phyloP scores from a whole-genome alignment of 2,797 vertebrate species.

The Brachyalestes nurse region DNA sequence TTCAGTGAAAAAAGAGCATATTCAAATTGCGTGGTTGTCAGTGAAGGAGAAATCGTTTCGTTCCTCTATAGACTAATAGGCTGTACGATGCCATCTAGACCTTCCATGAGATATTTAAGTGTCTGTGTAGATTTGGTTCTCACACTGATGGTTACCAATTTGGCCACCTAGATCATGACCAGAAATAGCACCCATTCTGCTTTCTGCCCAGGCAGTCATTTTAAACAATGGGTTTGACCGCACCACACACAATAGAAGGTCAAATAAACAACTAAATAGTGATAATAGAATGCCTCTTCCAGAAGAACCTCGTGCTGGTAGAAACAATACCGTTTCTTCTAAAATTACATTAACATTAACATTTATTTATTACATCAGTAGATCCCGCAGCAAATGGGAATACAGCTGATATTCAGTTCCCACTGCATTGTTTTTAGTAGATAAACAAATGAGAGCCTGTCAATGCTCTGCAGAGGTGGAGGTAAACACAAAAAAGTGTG shows the following conservation, averaged over 20 bases:
- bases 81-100: background rate
- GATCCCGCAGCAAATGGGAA: background rate
- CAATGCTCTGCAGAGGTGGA: background rate
- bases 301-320: background rate
- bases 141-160: background rate
- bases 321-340: background rate
- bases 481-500: constrained; percentile 10
- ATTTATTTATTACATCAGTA: background rate
- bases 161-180: constrained; percentile 19
- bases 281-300: background rate
- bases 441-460: constrained; percentile 1
- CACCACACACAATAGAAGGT: constrained; percentile 31
- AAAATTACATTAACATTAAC: constrained; percentile 10
- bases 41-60: background rate
- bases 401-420: background rate
- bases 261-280: constrained; percentile 15
- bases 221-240: constrained; percentile 36
- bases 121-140: background rate
- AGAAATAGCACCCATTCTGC: constrained; percentile 18
- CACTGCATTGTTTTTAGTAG: background rate
- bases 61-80: background rate
- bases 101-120: background rate
- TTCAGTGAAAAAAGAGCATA: background rate
- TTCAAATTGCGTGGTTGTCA: too few species aligned
- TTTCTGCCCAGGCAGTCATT: constrained; percentile 1